Base-by-base conservation (phyloP, 2,113 vertebrate species). In the Ageneiosus marmoratus region DNA sequence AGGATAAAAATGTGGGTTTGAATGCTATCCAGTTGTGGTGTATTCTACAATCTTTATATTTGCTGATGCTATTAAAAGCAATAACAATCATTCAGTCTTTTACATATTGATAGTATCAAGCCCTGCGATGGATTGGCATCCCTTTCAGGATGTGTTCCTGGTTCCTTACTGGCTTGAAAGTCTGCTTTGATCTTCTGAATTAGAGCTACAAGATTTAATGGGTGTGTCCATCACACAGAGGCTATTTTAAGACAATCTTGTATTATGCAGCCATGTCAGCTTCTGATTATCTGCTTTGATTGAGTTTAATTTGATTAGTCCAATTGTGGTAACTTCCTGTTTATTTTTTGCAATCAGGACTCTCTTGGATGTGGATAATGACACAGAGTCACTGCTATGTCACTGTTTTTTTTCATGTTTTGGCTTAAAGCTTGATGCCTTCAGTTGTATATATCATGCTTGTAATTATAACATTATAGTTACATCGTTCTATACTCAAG, bases 251-350 rank as follows among this genome's bases (percentile, higher is more conserved):
- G 15, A 27, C 46, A 74, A 11, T 32, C 46, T 41, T 13, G 13
- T 83, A 27, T 62, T 41, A 29, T 51, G 56, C 62, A 20, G 15
- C 48, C 5, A 29, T 67, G 62, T 62, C 24, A 76, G 46, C 86
- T 74, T 86, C 81, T 87, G 65, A 79, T 82, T 78, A 82, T 27
- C 32, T 29, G 37, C 74, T 85, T 55, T 62, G 37, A n/a, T n/a
- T n/a, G n/a, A n/a, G n/a, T 62, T 74, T 67, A 76, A 24, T 5
- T 5, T 41, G 5, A 41, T 41, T 41, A 70, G 58, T 41, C 27
- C 81, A 44, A 87, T 85, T 83, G 79, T 83, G 77, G 51, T 60
- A 56, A 62, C 77, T 46, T 87, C 83, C 83, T 87, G 83, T 82
- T 87, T 87, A 67, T 80, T 34, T n/a, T 62, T 75, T 82, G 29